phyloP scores from a whole-genome alignment of 2,797 vertebrate species.

The Coluber constrictor region DNA sequence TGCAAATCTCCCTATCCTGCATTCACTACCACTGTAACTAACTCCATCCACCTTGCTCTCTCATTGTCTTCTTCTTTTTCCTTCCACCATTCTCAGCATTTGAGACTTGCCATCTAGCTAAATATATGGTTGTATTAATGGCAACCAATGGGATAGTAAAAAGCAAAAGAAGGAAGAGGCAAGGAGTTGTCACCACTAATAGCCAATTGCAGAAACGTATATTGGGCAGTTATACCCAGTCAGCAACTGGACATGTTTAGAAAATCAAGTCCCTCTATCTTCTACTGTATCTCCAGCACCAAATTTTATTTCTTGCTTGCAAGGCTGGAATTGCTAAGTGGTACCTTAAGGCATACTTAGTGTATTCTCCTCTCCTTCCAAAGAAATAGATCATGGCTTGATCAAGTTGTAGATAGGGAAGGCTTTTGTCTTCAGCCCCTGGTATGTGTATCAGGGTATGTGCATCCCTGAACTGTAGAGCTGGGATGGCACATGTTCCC shows the following conservation, averaged over 20 bases:
- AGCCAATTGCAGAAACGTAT: not conserved
- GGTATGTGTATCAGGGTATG: not conserved
- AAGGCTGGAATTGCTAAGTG: not conserved
- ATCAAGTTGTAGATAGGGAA: not conserved
- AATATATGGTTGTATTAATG: constrained; percentile 33
- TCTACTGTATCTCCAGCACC: not conserved
- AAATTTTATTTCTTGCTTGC: not conserved
- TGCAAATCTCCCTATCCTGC: not conserved
- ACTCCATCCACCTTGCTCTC: not conserved
- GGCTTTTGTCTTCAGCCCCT: not conserved
- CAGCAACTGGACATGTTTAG: not conserved
- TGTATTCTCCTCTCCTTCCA: not conserved
- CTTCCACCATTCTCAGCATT: not conserved
- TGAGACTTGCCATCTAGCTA: not conserved
- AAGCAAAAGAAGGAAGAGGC: not conserved
- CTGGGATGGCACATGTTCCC: not conserved
- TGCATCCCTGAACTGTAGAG: not conserved
- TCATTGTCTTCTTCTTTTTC: not conserved
- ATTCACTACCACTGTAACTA: not conserved
- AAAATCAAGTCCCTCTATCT: not conserved
- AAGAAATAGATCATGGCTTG: not conserved
- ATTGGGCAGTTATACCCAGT: not conserved
- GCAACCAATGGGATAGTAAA: not conserved
- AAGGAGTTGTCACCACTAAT: not conserved
- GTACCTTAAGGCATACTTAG: not conserved